Conservation (phyloP, 2,797 vertebrate species). For the Labeo calbasu region DNA sequence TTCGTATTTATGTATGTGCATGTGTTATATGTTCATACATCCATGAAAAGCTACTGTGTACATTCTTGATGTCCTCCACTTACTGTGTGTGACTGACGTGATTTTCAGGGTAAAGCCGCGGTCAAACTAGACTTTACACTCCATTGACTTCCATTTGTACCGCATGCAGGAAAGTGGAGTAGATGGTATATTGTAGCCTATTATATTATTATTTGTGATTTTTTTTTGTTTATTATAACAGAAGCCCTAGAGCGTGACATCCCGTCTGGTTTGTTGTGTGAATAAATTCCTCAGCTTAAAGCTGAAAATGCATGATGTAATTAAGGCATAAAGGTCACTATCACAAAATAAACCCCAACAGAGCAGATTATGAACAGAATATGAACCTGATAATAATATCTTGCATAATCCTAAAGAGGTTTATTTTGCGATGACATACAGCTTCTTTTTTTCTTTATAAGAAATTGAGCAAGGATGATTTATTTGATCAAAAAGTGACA, state of each 20-base stretch:
- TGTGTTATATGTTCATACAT: background rate
- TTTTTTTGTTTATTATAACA: constrained; percentile 19
- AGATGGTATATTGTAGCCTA: background rate
- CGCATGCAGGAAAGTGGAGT: background rate
- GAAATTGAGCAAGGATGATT: background rate
- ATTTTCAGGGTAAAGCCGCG: background rate
- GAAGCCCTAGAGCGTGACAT: background rate
- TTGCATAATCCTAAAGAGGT: background rate
- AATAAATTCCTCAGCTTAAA: background rate
- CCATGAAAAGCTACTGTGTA: constrained; percentile 9
- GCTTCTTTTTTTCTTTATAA: background rate
- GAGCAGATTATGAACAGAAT: too few species aligned
- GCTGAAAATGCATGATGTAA: background rate
- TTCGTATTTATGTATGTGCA: background rate
- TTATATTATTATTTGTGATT: background rate
- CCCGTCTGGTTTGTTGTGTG: background rate
- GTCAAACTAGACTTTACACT: background rate
- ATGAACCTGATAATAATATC: background rate
- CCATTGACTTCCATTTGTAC: background rate
- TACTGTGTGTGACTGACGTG: constrained; percentile 4
- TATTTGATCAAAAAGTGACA: too few species aligned
- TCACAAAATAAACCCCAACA: background rate
- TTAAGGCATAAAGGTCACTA: background rate
- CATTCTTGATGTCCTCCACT: background rate
- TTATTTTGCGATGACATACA: background rate